phyloP scores from a whole-genome alignment of 2,797 vertebrate species.

The Mionectes olivaceus region DNA sequence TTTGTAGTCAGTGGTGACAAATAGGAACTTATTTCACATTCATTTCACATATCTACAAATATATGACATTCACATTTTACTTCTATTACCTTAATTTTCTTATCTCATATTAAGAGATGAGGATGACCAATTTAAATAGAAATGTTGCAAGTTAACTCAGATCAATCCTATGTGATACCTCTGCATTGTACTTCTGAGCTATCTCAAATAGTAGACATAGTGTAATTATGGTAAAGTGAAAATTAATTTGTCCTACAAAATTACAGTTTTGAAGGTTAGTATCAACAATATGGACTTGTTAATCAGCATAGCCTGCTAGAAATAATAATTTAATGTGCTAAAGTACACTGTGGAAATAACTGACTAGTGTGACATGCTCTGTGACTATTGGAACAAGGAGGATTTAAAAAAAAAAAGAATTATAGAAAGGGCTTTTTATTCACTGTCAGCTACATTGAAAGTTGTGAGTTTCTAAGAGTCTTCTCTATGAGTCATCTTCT shows the following conservation, averaged over 20 bases:
- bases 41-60: neutral
- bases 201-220: neutral
- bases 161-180: neutral
- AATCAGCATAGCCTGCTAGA: neutral
- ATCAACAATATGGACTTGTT: neutral
- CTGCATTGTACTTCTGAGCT: neutral
- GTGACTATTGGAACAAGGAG: neutral
- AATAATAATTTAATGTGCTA: neutral
- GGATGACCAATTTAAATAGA: neutral
- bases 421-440: neutral
- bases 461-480: neutral
- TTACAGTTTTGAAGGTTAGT: neutral
- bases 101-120: neutral
- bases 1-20: neutral
- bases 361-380: neutral
- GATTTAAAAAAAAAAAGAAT: neutral
- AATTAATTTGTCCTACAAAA: neutral
- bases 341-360: neutral
- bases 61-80: neutral
- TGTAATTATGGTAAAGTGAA: neutral
- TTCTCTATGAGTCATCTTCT: constrained; percentile 15
- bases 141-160: neutral
- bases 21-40: neutral
- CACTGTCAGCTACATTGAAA: neutral
- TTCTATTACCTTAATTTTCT: neutral